Base-by-base conservation (phyloP, 37 sponge, comb jelly and placozoan genomes). In the Haliclona indistincta region DNA sequence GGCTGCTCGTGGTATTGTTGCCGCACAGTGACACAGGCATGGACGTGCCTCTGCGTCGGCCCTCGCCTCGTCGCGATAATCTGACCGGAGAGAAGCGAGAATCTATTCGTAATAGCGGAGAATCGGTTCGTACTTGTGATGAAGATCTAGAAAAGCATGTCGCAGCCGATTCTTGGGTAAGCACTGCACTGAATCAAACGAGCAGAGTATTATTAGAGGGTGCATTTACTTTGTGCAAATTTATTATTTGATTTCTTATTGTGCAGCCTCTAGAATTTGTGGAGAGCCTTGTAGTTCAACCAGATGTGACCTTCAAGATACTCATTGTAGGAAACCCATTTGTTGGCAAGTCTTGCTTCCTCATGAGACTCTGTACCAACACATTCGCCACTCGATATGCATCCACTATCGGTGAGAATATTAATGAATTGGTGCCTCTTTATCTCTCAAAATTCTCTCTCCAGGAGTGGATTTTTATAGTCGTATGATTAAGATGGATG, bases 301-400 rank as follows among this genome's bases (percentile, higher is more conserved):
- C 84, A 0, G 81, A 84, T 65, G 42, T 72, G 25, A 75, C 81
- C 49, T 85, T 84, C 74, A 84, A 90, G 71, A 84, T 90, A 29
- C 79, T 90, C 64, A 58, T 90, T 51, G 74, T 85, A n/a, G 86
- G 91, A 0, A 84, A 90, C 73, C 75, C 85, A 52, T 86, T 73
- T 20, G 94, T 93, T 28, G 94, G 94, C 26, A 93, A 93, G 68
- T 83, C 89, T 11, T 76, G 85, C 64, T 88, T 82, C 41, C 81
- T 93, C 41, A 85, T 86, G 71, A 39, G 89, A 54, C 73, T 93
- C 45, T 88, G 89, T 51, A 78, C 76, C 47, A 79, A 85, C 65
- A 56, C 81, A 0, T 93, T 93, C 76, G 69, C 85, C 11, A 68
- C 71, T 44, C 47, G 75, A 19, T 88, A 88, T 68, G 73, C 80